phyloP scores from a whole-genome alignment of 2,888 invertebrate genomes.

The Cantharis flavilabris region DNA sequence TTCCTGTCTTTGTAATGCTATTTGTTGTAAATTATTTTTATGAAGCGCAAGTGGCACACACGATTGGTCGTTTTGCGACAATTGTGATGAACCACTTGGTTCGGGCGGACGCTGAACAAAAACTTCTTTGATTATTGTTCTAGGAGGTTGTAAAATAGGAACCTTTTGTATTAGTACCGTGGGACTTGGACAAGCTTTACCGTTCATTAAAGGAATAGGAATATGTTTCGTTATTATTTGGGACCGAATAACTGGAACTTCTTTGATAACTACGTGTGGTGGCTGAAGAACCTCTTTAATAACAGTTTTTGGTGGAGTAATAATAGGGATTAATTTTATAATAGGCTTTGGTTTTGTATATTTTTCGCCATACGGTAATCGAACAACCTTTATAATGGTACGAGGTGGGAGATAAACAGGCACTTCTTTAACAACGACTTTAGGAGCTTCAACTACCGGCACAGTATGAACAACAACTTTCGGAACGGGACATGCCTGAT shows the following conservation, averaged over 20 bases:
- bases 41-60: neutral
- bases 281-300: neutral
- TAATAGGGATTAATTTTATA: neutral
- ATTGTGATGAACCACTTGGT: neutral
- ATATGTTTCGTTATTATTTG: neutral
- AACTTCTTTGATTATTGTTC: neutral
- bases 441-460: constrained; percentile 7
- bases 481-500: constrained; percentile 3
- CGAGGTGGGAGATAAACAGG: neutral
- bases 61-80: neutral
- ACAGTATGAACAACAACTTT: constrained; percentile 8
- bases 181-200: neutral
- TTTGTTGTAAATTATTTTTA: neutral
- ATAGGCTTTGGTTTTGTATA: neutral
- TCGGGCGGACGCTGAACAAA: neutral
- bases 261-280: neutral
- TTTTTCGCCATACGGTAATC: neutral
- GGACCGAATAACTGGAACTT: neutral
- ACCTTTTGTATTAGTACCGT: neutral
- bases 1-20: neutral
- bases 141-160: neutral
- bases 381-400: neutral
- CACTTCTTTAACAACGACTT: constrained; percentile 14
- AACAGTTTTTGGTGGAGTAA: neutral
- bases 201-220: neutral